These are phyloP conservation scores for Oreochromis niloticus DNA, from an alignment of 2,113 vertebrate species.

Conservation along the genomic window DNA sequence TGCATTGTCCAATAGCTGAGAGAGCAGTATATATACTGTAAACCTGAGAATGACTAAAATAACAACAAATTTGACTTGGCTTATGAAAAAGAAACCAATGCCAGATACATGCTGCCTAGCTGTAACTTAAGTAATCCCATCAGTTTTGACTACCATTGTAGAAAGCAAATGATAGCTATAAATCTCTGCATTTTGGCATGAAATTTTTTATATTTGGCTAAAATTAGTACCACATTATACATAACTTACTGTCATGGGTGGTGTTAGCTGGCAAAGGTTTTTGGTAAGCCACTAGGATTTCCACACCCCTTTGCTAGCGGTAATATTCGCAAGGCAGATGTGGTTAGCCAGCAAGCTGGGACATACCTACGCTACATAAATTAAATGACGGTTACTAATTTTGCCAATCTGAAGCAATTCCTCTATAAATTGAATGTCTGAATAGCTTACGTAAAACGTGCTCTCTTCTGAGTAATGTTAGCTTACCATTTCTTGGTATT, in stretches of 20 bases:
- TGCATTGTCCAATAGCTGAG: neutral
- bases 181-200: neutral
- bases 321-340: neutral
- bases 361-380: neutral
- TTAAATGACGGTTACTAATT: neutral
- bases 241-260: neutral
- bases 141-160: neutral
- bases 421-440: neutral
- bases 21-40: neutral
- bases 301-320: neutral
- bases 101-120: neutral
- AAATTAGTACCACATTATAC: neutral
- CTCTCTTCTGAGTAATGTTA: neutral
- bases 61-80: neutral
- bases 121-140: neutral
- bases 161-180: neutral
- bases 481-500: neutral
- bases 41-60: neutral
- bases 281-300: neutral
- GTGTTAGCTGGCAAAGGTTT: neutral
- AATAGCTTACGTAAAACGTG: neutral
- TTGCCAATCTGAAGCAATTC: neutral
- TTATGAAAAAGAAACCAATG: neutral
- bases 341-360: neutral
- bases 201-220: neutral